These are phyloP conservation scores for Tenebrio molitor DNA, from an alignment of 1,140 invertebrate species.

Conservation along the genomic window DNA sequence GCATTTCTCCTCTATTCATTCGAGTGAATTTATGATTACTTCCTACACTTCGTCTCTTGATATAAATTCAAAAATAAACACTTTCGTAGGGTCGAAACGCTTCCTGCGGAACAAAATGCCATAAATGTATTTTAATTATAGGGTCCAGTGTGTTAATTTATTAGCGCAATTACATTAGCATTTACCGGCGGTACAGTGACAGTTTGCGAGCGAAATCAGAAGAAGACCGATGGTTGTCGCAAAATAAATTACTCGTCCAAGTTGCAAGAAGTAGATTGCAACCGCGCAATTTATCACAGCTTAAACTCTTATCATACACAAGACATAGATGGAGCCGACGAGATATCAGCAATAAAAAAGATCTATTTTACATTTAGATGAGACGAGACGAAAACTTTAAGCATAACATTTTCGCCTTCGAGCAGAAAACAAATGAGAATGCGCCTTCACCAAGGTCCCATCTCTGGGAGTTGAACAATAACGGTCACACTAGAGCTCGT, in stretches of 20 bases:
- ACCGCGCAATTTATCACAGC: slow-evolving; percentile 26
- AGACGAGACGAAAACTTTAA: slow-evolving; percentile 46
- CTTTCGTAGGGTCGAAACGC: too few species aligned
- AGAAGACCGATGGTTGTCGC: slow-evolving; percentile 1
- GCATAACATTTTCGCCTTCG: slow-evolving; percentile 43
- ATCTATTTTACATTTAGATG: slow-evolving; percentile 50
- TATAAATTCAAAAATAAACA: too few species aligned
- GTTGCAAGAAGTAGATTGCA: slow-evolving; percentile 24
- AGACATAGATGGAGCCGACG: slow-evolving; percentile 14
- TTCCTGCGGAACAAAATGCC: too few species aligned
- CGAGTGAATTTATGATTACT: too few species aligned
- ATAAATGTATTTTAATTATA: too few species aligned
- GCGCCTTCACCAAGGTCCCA: slow-evolving; percentile 37
- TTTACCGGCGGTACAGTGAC: too few species aligned
- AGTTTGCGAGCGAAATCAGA: not conserved
- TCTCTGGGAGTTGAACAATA: slow-evolving; percentile 23
- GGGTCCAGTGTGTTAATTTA: not conserved
- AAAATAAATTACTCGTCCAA: slow-evolving; percentile 11
- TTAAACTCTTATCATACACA: slow-evolving; percentile 32
- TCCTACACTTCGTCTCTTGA: too few species aligned
- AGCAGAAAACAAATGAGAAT: slow-evolving; percentile 45
- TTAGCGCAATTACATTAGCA: not conserved
- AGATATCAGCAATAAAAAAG: slow-evolving; percentile 41
- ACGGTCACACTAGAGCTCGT: slow-evolving; percentile 19
- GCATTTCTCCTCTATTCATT: too few species aligned